Base-by-base conservation (phyloP, 2,888 invertebrate species). In the Apotomis capreana region DNA sequence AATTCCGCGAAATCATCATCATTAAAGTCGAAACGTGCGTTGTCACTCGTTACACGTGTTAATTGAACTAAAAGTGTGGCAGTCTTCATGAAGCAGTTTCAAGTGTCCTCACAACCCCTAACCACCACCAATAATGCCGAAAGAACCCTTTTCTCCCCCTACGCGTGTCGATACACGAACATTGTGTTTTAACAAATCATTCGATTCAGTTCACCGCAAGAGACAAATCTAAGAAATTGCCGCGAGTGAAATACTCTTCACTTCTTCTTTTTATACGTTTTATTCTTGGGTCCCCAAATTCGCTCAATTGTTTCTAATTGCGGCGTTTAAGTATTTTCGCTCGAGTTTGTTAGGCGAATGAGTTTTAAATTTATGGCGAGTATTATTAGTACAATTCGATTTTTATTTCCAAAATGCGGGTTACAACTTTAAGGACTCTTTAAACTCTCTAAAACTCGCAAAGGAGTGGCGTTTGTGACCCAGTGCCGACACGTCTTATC, bases 61-160 rank as follows among this genome's bases (percentile, higher is more conserved):
- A 79, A 83, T 78, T 77, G 76, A 79, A 74, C 78, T 72, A 75
- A 76, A 76, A 78, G 75, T 74, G 78, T 76, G 69, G 67, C 75
- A 78, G 79, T 83, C 84, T 84, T 85, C 78, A 75, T 78, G 76
- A 76, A 74, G 78, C 74, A 74, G 74, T 69, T 40, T 64, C 70
- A 70, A 70, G 72, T 58, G 77, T 77, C 74, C 74, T 75, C 72
- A 68, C 75, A 63, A 70, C 76, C 73, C 76, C 76, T 73, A 65
- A 59, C 70, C 76, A 64, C 77, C 82, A 76, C 76, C 64, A 74
- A 69, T 72, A 49, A 73, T 69, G 52, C 54, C 63, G n/a, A 60
- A 60, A 52, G 46, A 63, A 51, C 63, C 65, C 55, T 65, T 15
- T 60, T 62, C 26, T 36, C 59, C 61, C 57, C 44, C 26, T 26